Base-by-base conservation (phyloP, 1,140 invertebrate genomes). In the Pemphigus obesinymphae region DNA sequence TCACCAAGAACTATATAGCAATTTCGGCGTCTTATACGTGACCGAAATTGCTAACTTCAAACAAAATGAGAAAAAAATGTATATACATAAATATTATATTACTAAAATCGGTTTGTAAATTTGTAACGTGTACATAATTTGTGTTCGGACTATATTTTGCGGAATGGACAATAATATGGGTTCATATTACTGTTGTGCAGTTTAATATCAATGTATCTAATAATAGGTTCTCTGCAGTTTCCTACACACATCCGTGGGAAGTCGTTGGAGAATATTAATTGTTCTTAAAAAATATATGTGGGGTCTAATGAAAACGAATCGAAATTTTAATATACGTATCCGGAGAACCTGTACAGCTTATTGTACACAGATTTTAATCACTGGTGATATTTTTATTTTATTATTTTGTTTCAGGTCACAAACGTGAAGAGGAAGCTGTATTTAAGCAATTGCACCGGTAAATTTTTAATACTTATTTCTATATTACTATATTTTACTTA, bases 21-120 rank as follows among this genome's bases (percentile, higher is more conserved):
- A 73, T 50, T 48, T 73, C 43, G 45, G 43, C 70, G 29, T 10
- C 43, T 73, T 50, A 26, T 50, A 73, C 70, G 70, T 73, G 70
- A 73, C 26, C 45, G 15, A 73, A 73, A 73, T 73, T 10, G 5
- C 70, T 20, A 73, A 50, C 17, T 31, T 73, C 7, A 20, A 20
- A 23, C 10, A 29, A 73, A 45, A 73, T 29, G 13, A 40, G 17
- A 7, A 26, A 70, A 70, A 70, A 43, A 70, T 7, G 8, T 34
- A 66, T 26, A 66, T 23, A 63, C 15, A 29, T 63, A 34, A 70
- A 45, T 40, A 45, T 20, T 40, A 72, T 48, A 48, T 15, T 2
- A 6, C 29, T n/a, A 72, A 20, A 48, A 10, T 29, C 2, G 43
- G 43, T 43, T 43, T 40, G 34, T 68, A 11, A 10, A 7, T n/a